These are phyloP conservation scores for Irena cyanogastra DNA, from an alignment of 2,113 vertebrate species.

Conservation along the genomic window DNA sequence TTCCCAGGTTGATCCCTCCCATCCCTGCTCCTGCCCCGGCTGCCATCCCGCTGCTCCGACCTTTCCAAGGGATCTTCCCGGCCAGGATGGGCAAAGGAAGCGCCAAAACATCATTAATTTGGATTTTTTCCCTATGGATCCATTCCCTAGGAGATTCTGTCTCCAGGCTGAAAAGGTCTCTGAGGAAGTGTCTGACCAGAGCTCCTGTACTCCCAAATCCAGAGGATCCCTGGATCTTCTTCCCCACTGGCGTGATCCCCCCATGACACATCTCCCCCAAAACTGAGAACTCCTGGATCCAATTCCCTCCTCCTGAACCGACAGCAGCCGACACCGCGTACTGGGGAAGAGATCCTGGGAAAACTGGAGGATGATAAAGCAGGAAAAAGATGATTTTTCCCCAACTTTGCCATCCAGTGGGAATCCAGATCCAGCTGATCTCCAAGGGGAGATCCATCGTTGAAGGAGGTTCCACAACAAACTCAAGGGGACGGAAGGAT, in stretches of 20 bases:
- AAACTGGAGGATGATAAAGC: neutral
- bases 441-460: rapidly evolving
- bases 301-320: neutral
- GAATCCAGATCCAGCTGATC: neutral
- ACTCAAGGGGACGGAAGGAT: rapidly evolving
- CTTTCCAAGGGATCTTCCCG: neutral
- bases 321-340: rapidly evolving
- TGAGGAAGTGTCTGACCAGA: neutral
- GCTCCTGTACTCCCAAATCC: neutral
- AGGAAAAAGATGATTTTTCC: neutral
- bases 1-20: too few species aligned
- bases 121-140: neutral
- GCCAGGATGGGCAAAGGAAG: neutral
- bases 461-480: neutral
- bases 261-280: too few species aligned
- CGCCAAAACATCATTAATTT: rapidly evolving
- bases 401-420: rapidly evolving
- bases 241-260: rapidly evolving
- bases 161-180: neutral
- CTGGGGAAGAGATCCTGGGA: neutral
- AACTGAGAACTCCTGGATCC: neutral
- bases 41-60: rapidly evolving
- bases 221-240: neutral
- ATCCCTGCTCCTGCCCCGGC: neutral
- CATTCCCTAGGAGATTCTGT: neutral